A percentile compares a stretch with the other conserved stretches of the same genome.
Evolutionary conservation across 2,113 vertebrate species (phyloP).

Genomic region (Ochotona curzoniae): DNA sequence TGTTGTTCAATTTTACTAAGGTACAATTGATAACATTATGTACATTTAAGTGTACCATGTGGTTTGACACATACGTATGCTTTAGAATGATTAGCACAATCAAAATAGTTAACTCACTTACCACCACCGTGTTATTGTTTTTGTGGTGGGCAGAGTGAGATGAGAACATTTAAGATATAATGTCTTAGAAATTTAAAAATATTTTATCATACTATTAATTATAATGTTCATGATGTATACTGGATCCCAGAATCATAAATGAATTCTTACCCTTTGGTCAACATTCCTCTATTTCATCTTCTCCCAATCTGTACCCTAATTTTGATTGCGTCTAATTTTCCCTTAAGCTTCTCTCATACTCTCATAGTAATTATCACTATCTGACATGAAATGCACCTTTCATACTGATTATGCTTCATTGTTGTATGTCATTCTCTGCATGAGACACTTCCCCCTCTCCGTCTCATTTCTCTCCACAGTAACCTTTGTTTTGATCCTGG

Average conservation of each 20-base stretch:
- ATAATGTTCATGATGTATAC: not conserved
- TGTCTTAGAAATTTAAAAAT: not conserved
- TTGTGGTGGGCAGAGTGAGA: not conserved
- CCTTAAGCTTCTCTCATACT: not conserved
- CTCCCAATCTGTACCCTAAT: too few relatives aligned
- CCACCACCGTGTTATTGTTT: not conserved
- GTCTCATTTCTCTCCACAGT: not conserved
- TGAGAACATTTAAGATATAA: not conserved
- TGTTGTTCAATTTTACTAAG: not conserved
- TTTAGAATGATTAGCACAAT: not conserved
- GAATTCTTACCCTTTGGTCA: not conserved
- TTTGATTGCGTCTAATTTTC: too few relatives aligned
- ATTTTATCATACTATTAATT: not conserved
- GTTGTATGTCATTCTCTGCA: not conserved
- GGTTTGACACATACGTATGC: not conserved
- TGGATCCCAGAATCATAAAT: not conserved
- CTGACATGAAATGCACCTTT: not conserved
- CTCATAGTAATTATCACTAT: not conserved
- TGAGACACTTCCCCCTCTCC: not conserved
- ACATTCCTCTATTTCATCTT: not conserved
- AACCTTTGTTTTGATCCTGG: not conserved
- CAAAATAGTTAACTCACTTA: not conserved
- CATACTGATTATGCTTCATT: not conserved
- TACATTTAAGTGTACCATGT: not conserved
- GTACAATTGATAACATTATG: not conserved